Evolutionary conservation across 2,797 vertebrate genomes (phyloP), one percentile per base, ranked within the genome.

Genomic region (Cuniculus paca): DNA sequence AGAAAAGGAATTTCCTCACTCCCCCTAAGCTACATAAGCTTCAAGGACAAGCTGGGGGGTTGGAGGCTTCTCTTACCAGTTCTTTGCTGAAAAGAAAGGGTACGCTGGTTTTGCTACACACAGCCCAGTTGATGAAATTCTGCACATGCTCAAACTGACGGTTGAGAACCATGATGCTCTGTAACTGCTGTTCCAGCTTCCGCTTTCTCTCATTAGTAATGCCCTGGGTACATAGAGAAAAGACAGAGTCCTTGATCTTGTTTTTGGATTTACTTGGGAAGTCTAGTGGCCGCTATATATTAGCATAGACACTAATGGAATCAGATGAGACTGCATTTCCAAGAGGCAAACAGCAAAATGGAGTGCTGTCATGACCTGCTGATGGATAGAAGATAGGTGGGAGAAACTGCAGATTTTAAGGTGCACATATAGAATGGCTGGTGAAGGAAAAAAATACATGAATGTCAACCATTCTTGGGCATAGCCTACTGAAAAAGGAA

Each of bases 11-110:
- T 34, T 54, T 36, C 20, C 58, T 84, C 72, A 58, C 48, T 68
- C 22, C 22, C 28, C 61, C 39, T 80, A 3, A 60, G 52, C 68
- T 39, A 74, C 56, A 80, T 22, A 45, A 7, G 68, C 22, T 81
- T 75, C 48, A 89, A 87, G 72, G 34, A 68, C 9, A 56, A 48
- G 74, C 56, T 70, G n/a, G 89, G 39, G 34, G 70, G 56, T 39
- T 34, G 22, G 39, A 87, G 77, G n/a, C 75, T 97, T 56, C 42
- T 93, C 99, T 95, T 99, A 99, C 99, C 99, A 99, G 98, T 90
- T 99, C 99, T 98, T 99, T 99, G 98, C 99, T 99, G 99, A 99
- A 99, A 97, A 99, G 99, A 97, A 99, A 99, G 6, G 99, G 99
- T 97, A 99, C 98, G 90, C 98, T 98, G 97, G 99, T 99, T 98